Evolutionary conservation across 30 jellyfish, hydroid and myxozoan genomes (phyloP), one percentile per base, ranked within the genome.

Genomic region (Morbakka virulenta): DNA sequence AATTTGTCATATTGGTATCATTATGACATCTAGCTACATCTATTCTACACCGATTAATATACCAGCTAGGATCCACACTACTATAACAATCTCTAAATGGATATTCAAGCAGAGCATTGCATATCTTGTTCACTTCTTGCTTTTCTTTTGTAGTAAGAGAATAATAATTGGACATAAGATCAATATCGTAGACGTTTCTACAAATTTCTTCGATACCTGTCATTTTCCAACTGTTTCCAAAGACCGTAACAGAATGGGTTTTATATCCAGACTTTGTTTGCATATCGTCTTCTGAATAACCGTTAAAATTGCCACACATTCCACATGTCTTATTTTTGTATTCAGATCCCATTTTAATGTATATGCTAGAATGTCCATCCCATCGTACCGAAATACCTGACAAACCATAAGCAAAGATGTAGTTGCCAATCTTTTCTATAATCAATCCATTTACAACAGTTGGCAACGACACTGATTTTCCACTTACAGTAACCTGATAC

Each of bases 321-420:
- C 97, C 97, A 69, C 97, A 88, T 13, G 97, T 88, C 61, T 74
- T 88, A 48, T 88, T 88, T 64, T 53, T 78, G 71, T 50, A 82
- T 2, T 62, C 14, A 28, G 81, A 30, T 53, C 87, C 80, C 11
- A 88, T n/a, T 67, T 74, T 75, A 1, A 88, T 52, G 67, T 88
- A 81, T 14, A 88, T 31, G 41, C 93, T 50, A 29, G 88, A 41
- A 48, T 66, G 67, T 14, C 97, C 97, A 32, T 88, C 95, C 97
- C 97, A 88, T 52, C 52, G 51, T 23, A 88, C 71, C 41, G 72
- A 34, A 17, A 88, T 27, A 50, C 88, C 95, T 4, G 81, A 61
- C 87, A 78, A 74, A 0, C 94, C 96, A 57, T 71, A 50, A 33
- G 81, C 28, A 52, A 76, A 33, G 30, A 88, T 75, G 74, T 88